Evolutionary conservation across 2,797 vertebrate species (phyloP).

Genomic region (Protonibea diacanthus): DNA sequence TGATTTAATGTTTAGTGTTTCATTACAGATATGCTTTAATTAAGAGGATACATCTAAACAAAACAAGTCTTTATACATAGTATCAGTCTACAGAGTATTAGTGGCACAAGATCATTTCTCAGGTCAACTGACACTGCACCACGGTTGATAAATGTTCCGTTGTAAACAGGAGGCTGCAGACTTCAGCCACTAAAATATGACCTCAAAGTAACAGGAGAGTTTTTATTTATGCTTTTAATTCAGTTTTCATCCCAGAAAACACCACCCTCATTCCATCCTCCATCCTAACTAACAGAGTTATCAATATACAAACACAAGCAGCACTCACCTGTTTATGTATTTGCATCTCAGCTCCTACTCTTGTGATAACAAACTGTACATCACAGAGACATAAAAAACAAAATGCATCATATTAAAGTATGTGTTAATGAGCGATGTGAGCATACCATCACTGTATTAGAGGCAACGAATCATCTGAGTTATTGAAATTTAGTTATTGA

Average conservation of each 20-base stretch:
- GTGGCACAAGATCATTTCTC: not conserved
- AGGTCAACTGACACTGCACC: conserved; percentile 7
- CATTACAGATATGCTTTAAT: not conserved
- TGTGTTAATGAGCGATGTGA: not conserved
- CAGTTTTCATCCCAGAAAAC: not conserved
- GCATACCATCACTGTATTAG: not conserved
- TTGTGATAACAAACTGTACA: not conserved
- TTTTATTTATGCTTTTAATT: conserved; percentile 14
- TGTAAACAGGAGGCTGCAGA: not conserved
- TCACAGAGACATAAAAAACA: not conserved
- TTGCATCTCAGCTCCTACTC: not conserved
- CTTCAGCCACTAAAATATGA: not conserved
- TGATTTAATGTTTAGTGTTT: not conserved
- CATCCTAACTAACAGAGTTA: not conserved
- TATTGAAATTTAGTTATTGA: not conserved
- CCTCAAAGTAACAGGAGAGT: not conserved
- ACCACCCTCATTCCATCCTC: not conserved
- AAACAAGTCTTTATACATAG: not conserved
- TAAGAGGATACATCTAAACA: not conserved
- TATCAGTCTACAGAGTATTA: not conserved
- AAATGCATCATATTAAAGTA: not conserved
- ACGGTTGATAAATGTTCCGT: not conserved
- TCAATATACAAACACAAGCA: not conserved
- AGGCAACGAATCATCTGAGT: not conserved
- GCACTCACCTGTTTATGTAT: not conserved